A percentile compares a stretch with the other conserved stretches of the same genome.
Evolutionary conservation across 2,113 vertebrate species (phyloP).

Genomic region (Pelecanus crispus): DNA sequence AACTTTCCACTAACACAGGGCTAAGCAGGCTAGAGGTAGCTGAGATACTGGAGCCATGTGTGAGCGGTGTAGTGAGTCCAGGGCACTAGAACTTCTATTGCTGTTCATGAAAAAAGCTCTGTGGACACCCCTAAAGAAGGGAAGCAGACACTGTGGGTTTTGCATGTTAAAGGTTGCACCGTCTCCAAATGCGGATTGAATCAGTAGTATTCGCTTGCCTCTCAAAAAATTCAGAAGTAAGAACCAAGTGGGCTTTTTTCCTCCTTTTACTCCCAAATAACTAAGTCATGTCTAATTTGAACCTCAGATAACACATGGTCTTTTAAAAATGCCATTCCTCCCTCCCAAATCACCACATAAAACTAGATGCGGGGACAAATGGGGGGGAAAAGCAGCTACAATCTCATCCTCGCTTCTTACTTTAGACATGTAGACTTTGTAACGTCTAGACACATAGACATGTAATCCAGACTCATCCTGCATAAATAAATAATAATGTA

Average conservation of each 20-base stretch:
- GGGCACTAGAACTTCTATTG: background rate
- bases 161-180: accelerated
- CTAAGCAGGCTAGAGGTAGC: background rate
- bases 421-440: too few species aligned
- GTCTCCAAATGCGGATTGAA: background rate
- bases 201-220: background rate
- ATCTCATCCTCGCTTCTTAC: background rate
- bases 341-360: background rate
- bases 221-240: background rate
- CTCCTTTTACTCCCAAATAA: background rate
- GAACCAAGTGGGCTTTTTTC: accelerated
- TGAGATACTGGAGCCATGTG: background rate
- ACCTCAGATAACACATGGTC: background rate
- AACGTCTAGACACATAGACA: too few species aligned
- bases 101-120: background rate
- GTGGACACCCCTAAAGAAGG: background rate
- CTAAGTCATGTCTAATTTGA: background rate
- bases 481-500: background rate
- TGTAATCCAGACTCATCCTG: background rate
- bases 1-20: background rate
- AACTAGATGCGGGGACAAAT: background rate
- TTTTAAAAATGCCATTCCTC: background rate
- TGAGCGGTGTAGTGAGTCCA: background rate
- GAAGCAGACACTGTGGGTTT: background rate
- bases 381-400: accelerated